Conservation (phyloP, 2,888 invertebrate genomes). For the Tiliacea aurago region DNA sequence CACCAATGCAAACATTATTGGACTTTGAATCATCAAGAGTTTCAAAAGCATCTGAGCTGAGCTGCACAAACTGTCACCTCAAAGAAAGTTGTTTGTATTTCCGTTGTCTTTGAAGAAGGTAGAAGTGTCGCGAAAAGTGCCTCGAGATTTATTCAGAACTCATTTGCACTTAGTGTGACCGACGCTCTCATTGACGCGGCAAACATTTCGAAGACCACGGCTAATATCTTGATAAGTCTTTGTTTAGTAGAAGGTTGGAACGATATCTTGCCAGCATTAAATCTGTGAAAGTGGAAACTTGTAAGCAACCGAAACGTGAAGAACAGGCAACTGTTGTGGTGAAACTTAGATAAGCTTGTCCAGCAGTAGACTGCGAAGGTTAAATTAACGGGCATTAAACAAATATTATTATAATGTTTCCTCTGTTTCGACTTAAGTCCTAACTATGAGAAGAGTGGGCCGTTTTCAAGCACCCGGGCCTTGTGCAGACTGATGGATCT, state of each 20-base stretch:
- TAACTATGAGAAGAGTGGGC: too few relatives aligned
- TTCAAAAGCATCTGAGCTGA: constrained; percentile 14
- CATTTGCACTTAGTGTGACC: neutral
- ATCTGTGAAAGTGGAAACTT: neutral
- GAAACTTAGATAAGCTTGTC: neutral
- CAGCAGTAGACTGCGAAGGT: neutral
- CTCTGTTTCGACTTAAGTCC: neutral
- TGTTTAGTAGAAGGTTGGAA: neutral
- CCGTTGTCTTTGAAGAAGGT: constrained; percentile 24
- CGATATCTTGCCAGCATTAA: neutral
- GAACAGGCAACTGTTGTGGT: neutral
- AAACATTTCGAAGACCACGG: neutral
- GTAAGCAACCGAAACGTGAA: neutral
- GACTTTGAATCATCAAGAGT: constrained; percentile 13
- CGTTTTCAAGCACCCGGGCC: too few relatives aligned
- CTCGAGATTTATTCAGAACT: constrained; percentile 1
- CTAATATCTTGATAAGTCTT: too few relatives aligned
- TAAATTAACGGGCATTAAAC: neutral
- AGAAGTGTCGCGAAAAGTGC: constrained; percentile 4
- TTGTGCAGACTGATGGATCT: too few relatives aligned
- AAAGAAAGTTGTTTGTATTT: constrained; percentile 23
- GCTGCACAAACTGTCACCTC: too few relatives aligned
- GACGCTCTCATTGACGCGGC: neutral
- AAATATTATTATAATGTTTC: too few relatives aligned
- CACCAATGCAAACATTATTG: neutral